Evolutionary conservation across 1,140 invertebrate genomes (phyloP), one percentile per base, ranked within the genome.

Genomic region (Gonioctena quinquepunctata): DNA sequence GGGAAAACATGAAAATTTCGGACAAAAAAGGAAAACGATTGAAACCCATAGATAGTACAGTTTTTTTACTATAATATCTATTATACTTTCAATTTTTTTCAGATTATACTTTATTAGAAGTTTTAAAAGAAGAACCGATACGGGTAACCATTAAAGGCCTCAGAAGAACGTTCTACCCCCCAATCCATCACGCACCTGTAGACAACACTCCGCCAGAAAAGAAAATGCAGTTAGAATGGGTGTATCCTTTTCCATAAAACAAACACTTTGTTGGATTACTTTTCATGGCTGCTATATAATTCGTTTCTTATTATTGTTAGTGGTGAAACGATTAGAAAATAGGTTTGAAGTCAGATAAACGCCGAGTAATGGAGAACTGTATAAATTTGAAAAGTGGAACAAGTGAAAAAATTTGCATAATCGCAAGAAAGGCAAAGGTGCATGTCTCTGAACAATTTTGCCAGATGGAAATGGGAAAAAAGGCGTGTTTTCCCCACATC

Each of bases 171-270:
- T 93, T 96, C 78, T 95, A 95, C 84, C 93, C 94, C 19, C 95
- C 95, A 0, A 90, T 93, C 22, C 91, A 93, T 75, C 89, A 94
- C 77, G 88, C 93, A 4, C 90, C 91, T 4, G 88, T 92, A 21
- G 93, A 95, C 78, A 93, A 94, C 79, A 87, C 91, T 13, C 93
- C 93, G 0, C 95, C 96, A 3, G 92, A 94, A 11, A 94, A 95
- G 82, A 93, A 93, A 80, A 85, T 97, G 48, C 89, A 93, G 73
- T 86, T 98, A 0, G 93, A 96, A 78, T 97, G 96, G 96, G 95
- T 97, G 90, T 95, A 93, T 90, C 87, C 87, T 88, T 87, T 80
- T 56, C 52, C 18, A 54, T 8, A 54, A 19, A 54, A 19, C 50
- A 54, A 42, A 4, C 52, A 54, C 8, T 42, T 42, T 6, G n/a